Evolutionary conservation across 2,888 invertebrate genomes (phyloP).

Genomic region (Aphodius granarius): DNA sequence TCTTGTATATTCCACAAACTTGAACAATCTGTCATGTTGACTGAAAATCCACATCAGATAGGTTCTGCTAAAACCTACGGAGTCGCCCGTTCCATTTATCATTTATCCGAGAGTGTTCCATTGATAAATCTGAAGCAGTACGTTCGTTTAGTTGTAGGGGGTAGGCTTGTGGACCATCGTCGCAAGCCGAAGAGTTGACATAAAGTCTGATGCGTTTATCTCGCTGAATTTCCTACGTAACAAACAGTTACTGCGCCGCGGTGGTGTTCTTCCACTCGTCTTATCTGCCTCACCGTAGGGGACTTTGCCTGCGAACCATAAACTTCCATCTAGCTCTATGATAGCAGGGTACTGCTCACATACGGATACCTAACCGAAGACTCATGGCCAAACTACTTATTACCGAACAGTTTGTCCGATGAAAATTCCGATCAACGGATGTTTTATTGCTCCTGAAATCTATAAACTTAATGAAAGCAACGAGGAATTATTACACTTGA

Average conservation of each 20-base stretch:
- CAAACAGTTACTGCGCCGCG: slow-evolving; percentile 31
- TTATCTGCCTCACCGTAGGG: slow-evolving; percentile 33
- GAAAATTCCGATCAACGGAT: slow-evolving; percentile 31
- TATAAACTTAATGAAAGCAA: slow-evolving; percentile 29
- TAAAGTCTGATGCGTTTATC: slow-evolving; percentile 32
- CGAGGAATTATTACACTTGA: slow-evolving; percentile 23
- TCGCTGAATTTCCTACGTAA: slow-evolving; percentile 33
- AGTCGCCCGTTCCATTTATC: slow-evolving; percentile 8
- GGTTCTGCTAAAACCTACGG: not conserved
- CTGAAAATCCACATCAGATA: slow-evolving; percentile 9
- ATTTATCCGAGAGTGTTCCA: slow-evolving; percentile 3
- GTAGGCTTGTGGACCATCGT: not conserved
- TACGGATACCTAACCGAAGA: slow-evolving; percentile 7
- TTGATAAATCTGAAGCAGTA: slow-evolving; percentile 5
- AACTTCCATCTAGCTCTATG: slow-evolving; percentile 30
- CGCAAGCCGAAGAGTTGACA: slow-evolving; percentile 20
- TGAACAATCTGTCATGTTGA: not conserved
- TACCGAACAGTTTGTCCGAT: slow-evolving; percentile 31
- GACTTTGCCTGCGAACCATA: slow-evolving; percentile 33
- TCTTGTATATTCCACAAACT: no score
- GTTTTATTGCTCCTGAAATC: slow-evolving; percentile 27
- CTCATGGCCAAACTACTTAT: slow-evolving; percentile 28
- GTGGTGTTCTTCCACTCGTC: slow-evolving; percentile 26
- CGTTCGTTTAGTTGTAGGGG: not conserved
- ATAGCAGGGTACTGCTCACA: slow-evolving; percentile 15